phyloP scores from a whole-genome alignment of 2,888 invertebrate genomes.

The Exocentrus adspersus region DNA sequence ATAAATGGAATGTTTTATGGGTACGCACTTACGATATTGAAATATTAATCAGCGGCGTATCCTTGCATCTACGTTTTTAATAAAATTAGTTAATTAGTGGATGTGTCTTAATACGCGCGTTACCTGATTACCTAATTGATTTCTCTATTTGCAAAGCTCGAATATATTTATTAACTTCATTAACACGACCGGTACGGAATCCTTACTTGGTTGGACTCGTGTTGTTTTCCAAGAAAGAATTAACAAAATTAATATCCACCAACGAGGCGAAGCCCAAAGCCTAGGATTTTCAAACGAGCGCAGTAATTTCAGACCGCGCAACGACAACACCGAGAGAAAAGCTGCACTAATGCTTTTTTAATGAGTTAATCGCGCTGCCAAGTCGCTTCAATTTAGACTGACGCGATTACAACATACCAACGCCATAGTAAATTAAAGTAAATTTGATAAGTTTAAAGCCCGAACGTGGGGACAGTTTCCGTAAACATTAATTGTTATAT shows the following conservation, averaged over 20 bases:
- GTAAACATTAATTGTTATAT: too few species aligned
- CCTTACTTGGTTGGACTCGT: neutral
- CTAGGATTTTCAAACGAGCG: too few species aligned
- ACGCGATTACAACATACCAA: too few species aligned
- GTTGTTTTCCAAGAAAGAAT: neutral
- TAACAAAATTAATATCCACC: neutral
- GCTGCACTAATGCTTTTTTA: conserved; percentile 10
- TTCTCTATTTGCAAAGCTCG: neutral
- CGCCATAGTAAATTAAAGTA: too few species aligned
- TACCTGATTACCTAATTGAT: neutral
- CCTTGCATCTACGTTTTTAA: neutral
- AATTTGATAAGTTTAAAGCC: too few species aligned
- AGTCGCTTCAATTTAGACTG: neutral
- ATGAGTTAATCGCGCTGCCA: conserved; percentile 7
- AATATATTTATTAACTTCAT: neutral
- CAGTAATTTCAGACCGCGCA: too few species aligned
- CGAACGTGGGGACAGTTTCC: too few species aligned
- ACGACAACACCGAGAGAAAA: neutral
- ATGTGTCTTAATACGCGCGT: neutral
- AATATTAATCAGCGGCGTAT: neutral
- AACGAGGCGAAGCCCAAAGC: too few species aligned
- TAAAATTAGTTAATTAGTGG: neutral
- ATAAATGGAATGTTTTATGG: neutral
- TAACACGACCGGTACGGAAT: neutral
- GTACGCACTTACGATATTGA: neutral